Base-by-base conservation (phyloP, 2,113 vertebrate genomes). In the Microtus ochrogaster region DNA sequence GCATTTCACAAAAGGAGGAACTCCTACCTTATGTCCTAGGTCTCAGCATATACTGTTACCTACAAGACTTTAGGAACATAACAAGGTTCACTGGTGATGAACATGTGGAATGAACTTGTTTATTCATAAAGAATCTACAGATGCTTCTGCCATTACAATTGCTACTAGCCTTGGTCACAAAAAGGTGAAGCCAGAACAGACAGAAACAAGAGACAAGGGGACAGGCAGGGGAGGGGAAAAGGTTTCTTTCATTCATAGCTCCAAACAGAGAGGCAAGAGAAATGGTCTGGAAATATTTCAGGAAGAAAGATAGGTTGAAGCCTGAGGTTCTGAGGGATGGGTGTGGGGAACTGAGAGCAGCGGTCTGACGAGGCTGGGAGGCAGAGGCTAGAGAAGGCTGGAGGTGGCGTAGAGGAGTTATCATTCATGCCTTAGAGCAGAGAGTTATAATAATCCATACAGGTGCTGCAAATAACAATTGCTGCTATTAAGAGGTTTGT, bases 401-500 rank as follows among this genome's bases (percentile, higher is more conserved):
- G 61, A 89, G 28, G 61, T 81, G 41, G 61, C 11, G 41, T 16
- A 77, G 89, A 73, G 19, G 39, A 94, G 47, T 68, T 78, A 49
- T 52, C 33, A 14, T 66, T 74, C n/a, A 85, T 68, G 74, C 89
- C 22, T 39, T 39, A 58, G 3, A 70, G 39, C 26, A 86, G 91
- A 78, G 89, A 95, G 93, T 74, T 77, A 39, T 72, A 90, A 68
- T 36, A 36, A 55, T 77, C 11, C 44, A 44, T 94, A 89, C 61
- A n/a, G 47, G 30, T n/a, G 44, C 81, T 63, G 9, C 13, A 83
- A 91, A 41, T 7, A 33, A 22, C 6, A 13, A 28, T 66, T 66
- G 49, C 65, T 2, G 63, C 65, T 81, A 13, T 55, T 90, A 61
- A 95, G 77, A 82, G 66, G 47, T 77, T 58, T 84, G 39, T 11